Percentiles rank a stretch among this genome's conserved stretches.
phyloP scores from a whole-genome alignment of 2,797 vertebrate species.

The Notolabrus celidotus region DNA sequence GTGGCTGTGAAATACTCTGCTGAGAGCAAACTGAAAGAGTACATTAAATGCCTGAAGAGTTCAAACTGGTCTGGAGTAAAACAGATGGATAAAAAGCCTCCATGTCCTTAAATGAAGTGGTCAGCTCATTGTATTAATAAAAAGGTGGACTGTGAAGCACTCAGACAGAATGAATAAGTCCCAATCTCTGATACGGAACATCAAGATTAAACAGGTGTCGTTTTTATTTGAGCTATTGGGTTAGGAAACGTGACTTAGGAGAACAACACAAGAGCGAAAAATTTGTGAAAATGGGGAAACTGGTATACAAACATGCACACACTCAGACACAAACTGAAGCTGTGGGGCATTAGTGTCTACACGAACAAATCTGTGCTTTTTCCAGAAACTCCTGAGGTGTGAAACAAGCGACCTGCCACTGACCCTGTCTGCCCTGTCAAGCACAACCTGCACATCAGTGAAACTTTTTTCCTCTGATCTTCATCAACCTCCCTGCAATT shows the following conservation, averaged over 20 bases:
- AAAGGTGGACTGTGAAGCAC: neutral
- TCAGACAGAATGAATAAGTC: neutral
- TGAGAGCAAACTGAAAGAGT: no score
- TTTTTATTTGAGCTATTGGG: neutral
- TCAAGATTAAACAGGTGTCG: neutral
- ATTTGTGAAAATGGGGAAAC: neutral
- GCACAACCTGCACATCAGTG: neutral
- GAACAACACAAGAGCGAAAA: neutral
- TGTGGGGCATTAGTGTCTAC: neutral
- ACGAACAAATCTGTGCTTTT: constrained; percentile 27
- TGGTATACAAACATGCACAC: neutral
- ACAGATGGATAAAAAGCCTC: no score
- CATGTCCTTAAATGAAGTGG: no score
- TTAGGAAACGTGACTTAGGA: neutral
- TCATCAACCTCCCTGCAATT: neutral
- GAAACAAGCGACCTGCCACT: constrained; percentile 11
- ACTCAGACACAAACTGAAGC: neutral
- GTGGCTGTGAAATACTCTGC: neutral
- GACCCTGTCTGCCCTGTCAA: constrained; percentile 18
- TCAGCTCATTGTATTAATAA: no score
- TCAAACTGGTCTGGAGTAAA: no score
- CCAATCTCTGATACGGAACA: neutral
- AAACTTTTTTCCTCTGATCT: constrained; percentile 10
- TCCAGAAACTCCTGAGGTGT: constrained; percentile 10
- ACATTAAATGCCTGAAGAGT: no score